These are phyloP conservation scores for Premnoplex brunnescens DNA, from an alignment of 2,797 vertebrate species.

Conservation along the genomic window DNA sequence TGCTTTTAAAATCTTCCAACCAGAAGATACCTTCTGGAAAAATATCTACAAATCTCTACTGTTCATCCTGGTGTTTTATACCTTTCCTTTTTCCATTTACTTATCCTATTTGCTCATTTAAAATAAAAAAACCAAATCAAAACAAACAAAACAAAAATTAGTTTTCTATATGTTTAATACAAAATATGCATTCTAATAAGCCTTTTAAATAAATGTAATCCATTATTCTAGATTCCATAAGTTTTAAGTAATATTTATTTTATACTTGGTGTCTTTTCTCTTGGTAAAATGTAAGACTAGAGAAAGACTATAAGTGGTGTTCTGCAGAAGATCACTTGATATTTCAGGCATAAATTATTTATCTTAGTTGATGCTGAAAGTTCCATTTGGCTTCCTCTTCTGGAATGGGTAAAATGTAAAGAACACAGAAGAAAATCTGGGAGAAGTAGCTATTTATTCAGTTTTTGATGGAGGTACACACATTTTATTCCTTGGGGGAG, in stretches of 20 bases:
- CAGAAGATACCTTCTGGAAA: neutral
- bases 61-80: neutral
- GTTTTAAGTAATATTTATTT: neutral
- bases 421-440: slow-evolving; percentile 4
- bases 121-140: neutral
- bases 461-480: slow-evolving; percentile 6
- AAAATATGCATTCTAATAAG: neutral
- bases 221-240: neutral
- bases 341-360: neutral
- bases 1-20: neutral
- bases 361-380: neutral
- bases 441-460: slow-evolving; percentile 17
- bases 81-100: neutral
- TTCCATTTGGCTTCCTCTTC: neutral
- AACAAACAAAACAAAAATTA: neutral
- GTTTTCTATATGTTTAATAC: neutral
- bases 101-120: neutral
- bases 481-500: slow-evolving; percentile 60
- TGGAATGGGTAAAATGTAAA: neutral
- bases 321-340: neutral
- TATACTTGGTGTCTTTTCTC: neutral
- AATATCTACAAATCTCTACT: neutral
- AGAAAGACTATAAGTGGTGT: neutral
- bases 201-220: neutral
- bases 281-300: neutral